Evolutionary conservation across 2,797 vertebrate species (phyloP), one percentile per base, ranked within the genome.

Genomic region (Hybognathus amarus): DNA sequence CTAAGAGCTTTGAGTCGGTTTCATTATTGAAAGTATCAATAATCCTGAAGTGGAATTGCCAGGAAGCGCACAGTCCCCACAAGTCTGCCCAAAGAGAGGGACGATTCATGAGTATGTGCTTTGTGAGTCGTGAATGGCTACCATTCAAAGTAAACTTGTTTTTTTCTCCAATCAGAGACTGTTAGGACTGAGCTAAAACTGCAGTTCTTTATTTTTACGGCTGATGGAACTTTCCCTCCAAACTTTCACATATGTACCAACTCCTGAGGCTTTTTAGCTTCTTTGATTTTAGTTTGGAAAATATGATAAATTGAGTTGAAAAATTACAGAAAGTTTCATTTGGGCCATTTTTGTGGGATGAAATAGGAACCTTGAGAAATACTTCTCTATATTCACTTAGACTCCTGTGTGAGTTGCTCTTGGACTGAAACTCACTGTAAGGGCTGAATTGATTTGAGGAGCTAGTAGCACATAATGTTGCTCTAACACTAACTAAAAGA

Each of bases 11-110:
- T 70, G 20, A 77, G 24, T 77, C 15, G 24, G 52, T 77, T 83
- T 69, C 74, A 77, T 83, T 69, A 77, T 77, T 61, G 38, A 83
- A 83, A 67, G 38, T 77, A 77, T 83, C 82, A 77, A 83, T 77
- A 83, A 77, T 59, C 63, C 66, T 70, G 20, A 77, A 83, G 40
- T 69, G 64, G 52, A 70, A 77, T 83, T 69, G 40, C 54, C 66
- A 77, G 82, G 24, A 56, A 74, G 61, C 1, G 1, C 63, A 42
- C 12, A 42, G 17, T 15, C 42, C 66, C 17, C 10, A 15, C 45
- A 27, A 50, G 59, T 74, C 17, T 5, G 5, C 61, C 15, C 13
- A 13, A 77, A 47, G 64, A 77, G 36, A 56, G 12, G 15, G 36
- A 15, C 4, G 7, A 64, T 63, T 73, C 40, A 74, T 82, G 71